phyloP scores from a whole-genome alignment of 2,113 vertebrate species.

The Arenaria interpres region DNA sequence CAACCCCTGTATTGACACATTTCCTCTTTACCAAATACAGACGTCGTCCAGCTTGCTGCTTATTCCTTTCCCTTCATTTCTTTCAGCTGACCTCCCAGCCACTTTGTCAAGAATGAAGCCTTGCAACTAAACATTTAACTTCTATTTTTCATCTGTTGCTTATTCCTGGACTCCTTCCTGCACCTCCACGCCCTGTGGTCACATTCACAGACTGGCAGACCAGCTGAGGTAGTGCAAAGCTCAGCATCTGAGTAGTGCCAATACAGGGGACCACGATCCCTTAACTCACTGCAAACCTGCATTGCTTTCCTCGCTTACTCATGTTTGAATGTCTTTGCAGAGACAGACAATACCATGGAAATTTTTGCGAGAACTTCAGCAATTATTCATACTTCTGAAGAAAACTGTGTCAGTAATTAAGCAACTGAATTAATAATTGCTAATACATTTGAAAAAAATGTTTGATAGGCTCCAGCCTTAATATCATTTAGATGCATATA shows the following conservation, averaged over 20 bases:
- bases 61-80: slow-evolving; percentile 33
- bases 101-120: background rate
- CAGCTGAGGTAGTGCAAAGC: background rate
- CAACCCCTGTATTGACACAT: slow-evolving; percentile 31
- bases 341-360: background rate
- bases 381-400: background rate
- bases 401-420: background rate
- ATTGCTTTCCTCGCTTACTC: background rate
- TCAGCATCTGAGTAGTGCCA: background rate
- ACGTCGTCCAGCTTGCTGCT: background rate
- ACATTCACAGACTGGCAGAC: background rate
- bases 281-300: background rate
- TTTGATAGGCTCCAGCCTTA: background rate
- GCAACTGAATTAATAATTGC: background rate
- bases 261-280: fast-evolving
- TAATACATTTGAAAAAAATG: background rate
- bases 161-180: background rate
- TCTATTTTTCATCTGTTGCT: slow-evolving; percentile 28
- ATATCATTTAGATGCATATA: background rate
- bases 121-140: background rate
- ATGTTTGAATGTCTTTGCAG: background rate
- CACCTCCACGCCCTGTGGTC: background rate
- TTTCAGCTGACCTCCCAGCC: slow-evolving; percentile 40
- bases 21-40: slow-evolving; percentile 21
- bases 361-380: background rate